Conservation (phyloP, 2,888 invertebrate genomes). For the Cheilosia grossa region DNA sequence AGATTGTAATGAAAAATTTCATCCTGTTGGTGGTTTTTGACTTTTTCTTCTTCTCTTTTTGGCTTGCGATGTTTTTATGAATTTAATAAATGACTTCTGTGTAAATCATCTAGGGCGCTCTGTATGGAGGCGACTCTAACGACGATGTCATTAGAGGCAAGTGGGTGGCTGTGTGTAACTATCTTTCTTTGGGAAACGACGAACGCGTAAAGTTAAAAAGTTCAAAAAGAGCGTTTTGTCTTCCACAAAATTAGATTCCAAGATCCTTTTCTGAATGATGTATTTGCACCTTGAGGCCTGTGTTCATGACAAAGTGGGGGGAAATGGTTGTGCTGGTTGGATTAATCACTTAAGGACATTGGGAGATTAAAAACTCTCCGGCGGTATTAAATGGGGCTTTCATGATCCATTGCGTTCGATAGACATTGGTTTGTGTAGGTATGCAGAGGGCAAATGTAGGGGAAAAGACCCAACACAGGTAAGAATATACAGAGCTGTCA, state of each 20-base stretch:
- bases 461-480: too few relatives aligned
- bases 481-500: too few relatives aligned
- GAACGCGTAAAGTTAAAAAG: constrained; percentile 29
- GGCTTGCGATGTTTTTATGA: constrained; percentile 7
- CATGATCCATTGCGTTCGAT: too few relatives aligned
- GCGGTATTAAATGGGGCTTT: too few relatives aligned
- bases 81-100: constrained; percentile 36
- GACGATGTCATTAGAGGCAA: constrained; percentile 7
- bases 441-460: too few relatives aligned
- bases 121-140: not conserved
- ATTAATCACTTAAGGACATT: too few relatives aligned
- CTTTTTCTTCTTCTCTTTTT: not conserved
- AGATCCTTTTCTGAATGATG: not conserved
- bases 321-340: too few relatives aligned
- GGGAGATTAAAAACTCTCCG: too few relatives aligned
- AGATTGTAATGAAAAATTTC: constrained; percentile 27
- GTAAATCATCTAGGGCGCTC: constrained; percentile 28
- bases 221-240: not conserved
- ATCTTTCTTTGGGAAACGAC: not conserved
- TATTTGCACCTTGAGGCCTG: too few relatives aligned
- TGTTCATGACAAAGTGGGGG: too few relatives aligned
- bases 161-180: not conserved
- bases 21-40: constrained; percentile 2
- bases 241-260: not conserved
- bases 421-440: too few relatives aligned